Evolutionary conservation across 2,113 vertebrate species (phyloP).

Genomic region (Scalopus aquaticus): DNA sequence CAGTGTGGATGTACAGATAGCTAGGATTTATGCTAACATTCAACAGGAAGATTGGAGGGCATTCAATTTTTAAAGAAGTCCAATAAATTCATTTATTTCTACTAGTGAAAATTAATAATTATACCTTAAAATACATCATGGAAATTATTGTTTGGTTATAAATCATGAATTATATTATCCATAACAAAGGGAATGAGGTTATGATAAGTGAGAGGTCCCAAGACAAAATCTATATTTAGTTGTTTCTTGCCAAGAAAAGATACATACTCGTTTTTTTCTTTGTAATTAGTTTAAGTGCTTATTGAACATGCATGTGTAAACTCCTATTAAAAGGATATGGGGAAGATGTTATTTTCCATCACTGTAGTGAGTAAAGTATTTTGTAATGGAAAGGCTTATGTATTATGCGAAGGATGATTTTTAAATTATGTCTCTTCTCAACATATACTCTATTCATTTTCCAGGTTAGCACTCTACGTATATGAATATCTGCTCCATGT

Average conservation of each 20-base stretch:
- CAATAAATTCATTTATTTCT: constrained; percentile 40
- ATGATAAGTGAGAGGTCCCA: not conserved
- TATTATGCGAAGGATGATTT: constrained; percentile 51
- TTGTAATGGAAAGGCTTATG: constrained; percentile 33
- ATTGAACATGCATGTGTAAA: constrained; percentile 3
- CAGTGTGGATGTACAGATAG: not conserved
- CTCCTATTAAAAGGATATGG: not conserved
- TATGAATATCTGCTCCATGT: constrained; percentile 99
- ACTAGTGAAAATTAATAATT: constrained; percentile 34
- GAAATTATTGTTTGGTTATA: constrained; percentile 18
- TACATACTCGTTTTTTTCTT: not conserved
- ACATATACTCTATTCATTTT: constrained; percentile 79
- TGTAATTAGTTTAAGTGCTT: constrained; percentile 55
- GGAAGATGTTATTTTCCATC: constrained; percentile 38
- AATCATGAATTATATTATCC: constrained; percentile 18
- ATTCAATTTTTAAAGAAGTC: constrained; percentile 15
- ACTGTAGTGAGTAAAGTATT: not conserved
- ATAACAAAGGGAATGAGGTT: constrained; percentile 8
- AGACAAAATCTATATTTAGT: not conserved
- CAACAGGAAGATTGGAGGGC: not conserved
- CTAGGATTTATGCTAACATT: not conserved
- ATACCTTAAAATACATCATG: not conserved
- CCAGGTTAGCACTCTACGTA: constrained; percentile 98
- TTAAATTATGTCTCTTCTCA: constrained; percentile 61
- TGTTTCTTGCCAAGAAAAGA: constrained; percentile 29